Evolutionary conservation across 2,888 invertebrate species (phyloP).

Genomic region (Lysandra coridon): DNA sequence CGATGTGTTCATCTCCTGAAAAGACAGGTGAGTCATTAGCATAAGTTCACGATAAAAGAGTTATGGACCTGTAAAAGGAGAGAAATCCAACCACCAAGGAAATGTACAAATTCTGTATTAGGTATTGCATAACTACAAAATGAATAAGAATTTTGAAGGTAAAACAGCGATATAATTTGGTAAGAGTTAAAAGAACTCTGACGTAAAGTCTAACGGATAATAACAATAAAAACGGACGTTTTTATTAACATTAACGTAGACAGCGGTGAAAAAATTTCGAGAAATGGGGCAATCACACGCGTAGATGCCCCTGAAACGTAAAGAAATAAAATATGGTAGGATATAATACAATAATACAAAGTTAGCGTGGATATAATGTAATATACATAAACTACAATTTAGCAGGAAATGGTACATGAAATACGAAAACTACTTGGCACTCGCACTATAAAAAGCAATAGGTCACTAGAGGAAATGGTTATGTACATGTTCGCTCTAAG

Average conservation of each 20-base stretch:
- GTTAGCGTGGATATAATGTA: slow-evolving; percentile 39
- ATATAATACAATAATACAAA: slow-evolving; percentile 42
- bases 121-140: background rate
- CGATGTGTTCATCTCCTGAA: slow-evolving; percentile 77
- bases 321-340: slow-evolving; percentile 33
- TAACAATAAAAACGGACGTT: background rate
- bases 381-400: slow-evolving; percentile 37
- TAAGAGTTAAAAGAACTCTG: background rate
- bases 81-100: background rate
- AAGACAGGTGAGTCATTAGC: slow-evolving; percentile 36
- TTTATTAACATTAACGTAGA: background rate
- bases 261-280: background rate
- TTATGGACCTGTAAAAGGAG: background rate
- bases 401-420: slow-evolving; percentile 23
- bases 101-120: background rate
- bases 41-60: background rate
- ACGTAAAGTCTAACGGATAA: background rate
- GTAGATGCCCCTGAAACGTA: slow-evolving; percentile 32
- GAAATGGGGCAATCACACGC: slow-evolving; percentile 42
- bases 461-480: slow-evolving; percentile 6
- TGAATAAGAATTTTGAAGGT: background rate
- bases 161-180: background rate
- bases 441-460: slow-evolving; percentile 31
- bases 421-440: slow-evolving; percentile 31
- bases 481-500: background rate